Conservation (phyloP, 1,140 invertebrate species). For the Heliothis subflexa region DNA sequence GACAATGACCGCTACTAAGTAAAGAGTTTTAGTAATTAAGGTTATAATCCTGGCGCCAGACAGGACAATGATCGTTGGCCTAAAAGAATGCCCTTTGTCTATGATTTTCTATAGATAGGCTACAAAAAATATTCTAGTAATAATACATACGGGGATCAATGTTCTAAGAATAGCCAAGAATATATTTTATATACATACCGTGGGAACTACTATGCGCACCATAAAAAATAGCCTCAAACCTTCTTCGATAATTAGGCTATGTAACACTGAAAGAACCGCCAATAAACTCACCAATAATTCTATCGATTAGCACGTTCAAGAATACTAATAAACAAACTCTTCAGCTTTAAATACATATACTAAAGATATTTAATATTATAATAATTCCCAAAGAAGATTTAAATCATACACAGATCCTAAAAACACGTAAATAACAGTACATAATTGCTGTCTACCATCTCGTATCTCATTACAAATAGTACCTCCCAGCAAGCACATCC, state of each 20-base stretch:
- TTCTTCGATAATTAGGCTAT: too few species aligned
- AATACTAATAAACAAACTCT: too few species aligned
- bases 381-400: not conserved
- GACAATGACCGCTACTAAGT: not conserved
- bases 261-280: too few species aligned
- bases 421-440: conserved; percentile 2
- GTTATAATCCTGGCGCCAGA: conserved; percentile 8
- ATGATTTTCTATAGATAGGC: not conserved
- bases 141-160: not conserved
- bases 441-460: conserved; percentile 21
- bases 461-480: conserved; percentile 24
- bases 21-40: not conserved
- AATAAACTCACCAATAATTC: too few species aligned
- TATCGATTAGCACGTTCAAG: too few species aligned
- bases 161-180: not conserved
- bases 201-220: too few species aligned
- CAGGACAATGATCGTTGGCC: not conserved
- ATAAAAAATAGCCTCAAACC: too few species aligned
- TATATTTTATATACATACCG: too few species aligned
- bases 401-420: not conserved
- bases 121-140: not conserved
- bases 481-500: not conserved
- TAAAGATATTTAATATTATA: not conserved
- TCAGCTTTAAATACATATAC: too few species aligned
- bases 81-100: too few species aligned